These are phyloP conservation scores for Drosophila melanica DNA, from an alignment of 1,140 invertebrate genomes.

Conservation along the genomic window DNA sequence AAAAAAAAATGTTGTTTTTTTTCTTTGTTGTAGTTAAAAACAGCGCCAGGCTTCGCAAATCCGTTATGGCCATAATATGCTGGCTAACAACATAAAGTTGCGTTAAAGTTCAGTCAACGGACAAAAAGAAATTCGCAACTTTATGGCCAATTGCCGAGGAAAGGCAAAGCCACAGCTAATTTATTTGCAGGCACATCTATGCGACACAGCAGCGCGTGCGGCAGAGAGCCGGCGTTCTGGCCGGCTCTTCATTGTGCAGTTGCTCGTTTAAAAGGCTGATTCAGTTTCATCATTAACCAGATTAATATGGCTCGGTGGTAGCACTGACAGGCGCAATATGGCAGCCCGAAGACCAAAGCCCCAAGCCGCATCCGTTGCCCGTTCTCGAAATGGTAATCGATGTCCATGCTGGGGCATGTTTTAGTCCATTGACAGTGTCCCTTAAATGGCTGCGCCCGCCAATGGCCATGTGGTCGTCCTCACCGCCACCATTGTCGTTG, in stretches of 20 bases:
- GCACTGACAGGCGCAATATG: conserved; percentile 56
- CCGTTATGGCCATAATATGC: conserved; percentile 13
- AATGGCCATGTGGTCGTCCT: conserved; percentile 65
- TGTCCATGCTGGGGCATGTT: conserved; percentile 44
- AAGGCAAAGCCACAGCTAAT: conserved; percentile 73
- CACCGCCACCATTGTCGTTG: conserved; percentile 16
- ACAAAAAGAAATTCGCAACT: conserved; percentile 44
- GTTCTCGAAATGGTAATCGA: conserved; percentile 57
- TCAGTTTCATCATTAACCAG: conserved; percentile 84
- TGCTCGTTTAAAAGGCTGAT: conserved; percentile 83
- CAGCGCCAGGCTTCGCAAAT: conserved; percentile 10
- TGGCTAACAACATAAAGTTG: conserved; percentile 53
- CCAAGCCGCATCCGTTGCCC: conserved; percentile 31
- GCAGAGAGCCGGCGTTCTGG: conserved; percentile 17
- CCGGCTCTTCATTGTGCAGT: conserved; percentile 71
- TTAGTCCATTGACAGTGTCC: conserved; percentile 40
- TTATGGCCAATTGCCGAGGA: conserved; percentile 67
- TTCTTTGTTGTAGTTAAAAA: too few species aligned
- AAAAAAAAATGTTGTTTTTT: conserved; percentile 35
- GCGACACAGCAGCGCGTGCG: conserved; percentile 25
- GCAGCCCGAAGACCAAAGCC: conserved; percentile 17
- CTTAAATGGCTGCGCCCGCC: conserved; percentile 47
- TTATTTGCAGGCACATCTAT: conserved; percentile 76
- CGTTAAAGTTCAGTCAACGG: conserved; percentile 52
- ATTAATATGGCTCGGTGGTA: conserved; percentile 75